Evolutionary conservation across 1,140 invertebrate genomes (phyloP).

Genomic region (Caenorhabditis latens): DNA sequence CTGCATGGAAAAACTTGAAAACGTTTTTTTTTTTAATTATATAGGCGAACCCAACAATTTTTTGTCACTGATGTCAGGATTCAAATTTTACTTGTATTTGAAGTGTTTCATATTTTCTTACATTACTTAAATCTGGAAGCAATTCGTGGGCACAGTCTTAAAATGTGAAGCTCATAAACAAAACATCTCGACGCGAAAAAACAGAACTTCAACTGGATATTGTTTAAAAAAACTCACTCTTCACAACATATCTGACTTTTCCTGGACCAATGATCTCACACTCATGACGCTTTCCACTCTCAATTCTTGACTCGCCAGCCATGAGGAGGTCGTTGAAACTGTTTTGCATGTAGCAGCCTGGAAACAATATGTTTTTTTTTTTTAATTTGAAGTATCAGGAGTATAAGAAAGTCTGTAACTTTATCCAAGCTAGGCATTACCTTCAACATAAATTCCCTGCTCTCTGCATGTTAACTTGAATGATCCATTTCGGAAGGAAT

Average conservation of each 20-base stretch:
- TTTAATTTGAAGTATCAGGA: background rate
- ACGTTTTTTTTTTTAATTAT: too few relatives aligned
- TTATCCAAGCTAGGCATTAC: conserved; percentile 39
- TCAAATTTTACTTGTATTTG: too few relatives aligned
- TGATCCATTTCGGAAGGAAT: conserved; percentile 75
- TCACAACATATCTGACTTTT: conserved; percentile 75
- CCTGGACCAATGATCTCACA: conserved; percentile 73
- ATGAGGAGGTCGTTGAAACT: conserved; percentile 69
- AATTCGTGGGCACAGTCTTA: too few relatives aligned
- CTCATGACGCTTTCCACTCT: conserved; percentile 71
- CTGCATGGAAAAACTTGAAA: too few relatives aligned
- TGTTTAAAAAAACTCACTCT: conserved; percentile 64
- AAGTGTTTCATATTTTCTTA: background rate
- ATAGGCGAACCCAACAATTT: too few relatives aligned
- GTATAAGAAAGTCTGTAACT: background rate
- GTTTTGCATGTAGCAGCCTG: conserved; percentile 76
- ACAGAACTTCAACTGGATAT: conserved; percentile 52
- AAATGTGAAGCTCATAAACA: too few relatives aligned
- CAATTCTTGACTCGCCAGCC: conserved; percentile 73
- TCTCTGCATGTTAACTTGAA: conserved; percentile 75
- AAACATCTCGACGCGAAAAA: background rate
- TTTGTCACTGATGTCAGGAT: too few relatives aligned
- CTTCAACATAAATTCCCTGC: conserved; percentile 71
- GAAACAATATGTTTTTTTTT: conserved; percentile 31
- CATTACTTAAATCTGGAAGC: background rate